phyloP scores from a whole-genome alignment of 2,113 vertebrate species.

The Camarhynchus parvulus region DNA sequence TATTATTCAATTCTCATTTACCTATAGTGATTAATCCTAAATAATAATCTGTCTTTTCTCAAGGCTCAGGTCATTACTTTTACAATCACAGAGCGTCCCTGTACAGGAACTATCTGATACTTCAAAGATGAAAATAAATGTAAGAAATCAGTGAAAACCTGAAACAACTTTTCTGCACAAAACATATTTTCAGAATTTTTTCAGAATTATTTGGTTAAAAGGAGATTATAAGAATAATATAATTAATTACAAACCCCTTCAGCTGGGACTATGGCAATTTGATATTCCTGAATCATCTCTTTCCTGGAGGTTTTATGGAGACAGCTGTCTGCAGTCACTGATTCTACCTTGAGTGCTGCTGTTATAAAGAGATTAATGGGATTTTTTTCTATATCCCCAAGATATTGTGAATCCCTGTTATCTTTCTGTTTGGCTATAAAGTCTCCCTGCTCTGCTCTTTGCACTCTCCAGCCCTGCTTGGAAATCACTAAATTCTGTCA shows the following conservation, averaged over 20 bases:
- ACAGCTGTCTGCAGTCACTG: background rate
- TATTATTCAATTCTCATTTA: background rate
- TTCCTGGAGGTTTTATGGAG: background rate
- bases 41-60: background rate
- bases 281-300: background rate
- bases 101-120: background rate
- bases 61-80: background rate
- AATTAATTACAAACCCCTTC: background rate
- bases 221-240: background rate
- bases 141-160: background rate
- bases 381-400: background rate
- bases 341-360: background rate
- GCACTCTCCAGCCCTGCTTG: fast-evolving
- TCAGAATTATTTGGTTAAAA: background rate
- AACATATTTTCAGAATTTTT: background rate
- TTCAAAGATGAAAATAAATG: background rate
- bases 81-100: background rate
- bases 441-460: background rate
- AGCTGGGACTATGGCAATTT: background rate
- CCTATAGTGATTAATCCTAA: background rate
- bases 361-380: background rate
- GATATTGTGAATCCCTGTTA: background rate
- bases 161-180: background rate
- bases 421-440: background rate
- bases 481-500: background rate